Base-by-base conservation (phyloP, 2,797 vertebrate species). In the Coendou prehensilis region DNA sequence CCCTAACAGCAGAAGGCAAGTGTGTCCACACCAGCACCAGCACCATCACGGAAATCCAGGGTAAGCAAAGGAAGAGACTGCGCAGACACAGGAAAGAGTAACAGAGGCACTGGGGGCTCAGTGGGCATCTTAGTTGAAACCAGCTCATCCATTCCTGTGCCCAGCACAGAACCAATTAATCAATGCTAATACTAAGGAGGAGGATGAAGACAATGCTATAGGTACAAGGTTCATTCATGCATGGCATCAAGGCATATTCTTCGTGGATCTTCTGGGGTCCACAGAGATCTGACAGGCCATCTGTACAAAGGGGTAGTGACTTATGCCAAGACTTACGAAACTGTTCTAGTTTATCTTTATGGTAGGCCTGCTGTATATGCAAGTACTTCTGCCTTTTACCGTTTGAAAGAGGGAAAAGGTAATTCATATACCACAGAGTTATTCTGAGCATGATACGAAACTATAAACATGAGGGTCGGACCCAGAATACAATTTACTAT, bases 261-360 rank as follows among this genome's bases (percentile, higher is more conserved):
- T 67, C 56, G 9, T 45, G 79, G 76, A 84, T 57, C 57, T 91
- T 71, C 13, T 59, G 57, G 64, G 45, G 20, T 26, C n/a, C 75
- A 73, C 30, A 84, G 79, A 93, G 71, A 56, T 67, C 69, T 69
- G 69, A 92, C 86, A 96, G 45, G 73, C 59, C 92, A 78, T 2
- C 54, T 45, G 28, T 23, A 69, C 22, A 84, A 54, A 92, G 22
- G 28, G 54, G 7, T 59, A 33, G 45, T 22, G 37, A 92, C 61
- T 20, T 69, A 47, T 9, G 33, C 41, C 41, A 81, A 82, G 87
- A 83, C 18, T 14, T 15, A 63, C 82, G 86, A 41, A 47, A 26
- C 9, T 69, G 41, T 33, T 82, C 67, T 17, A 54, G 15, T 20
- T 79, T 63, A 85, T 33, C 26, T 45, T 93, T 59, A 54, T 47